Evolutionary conservation across 2,888 invertebrate species (phyloP).

Genomic region (Polietes domitor): DNA sequence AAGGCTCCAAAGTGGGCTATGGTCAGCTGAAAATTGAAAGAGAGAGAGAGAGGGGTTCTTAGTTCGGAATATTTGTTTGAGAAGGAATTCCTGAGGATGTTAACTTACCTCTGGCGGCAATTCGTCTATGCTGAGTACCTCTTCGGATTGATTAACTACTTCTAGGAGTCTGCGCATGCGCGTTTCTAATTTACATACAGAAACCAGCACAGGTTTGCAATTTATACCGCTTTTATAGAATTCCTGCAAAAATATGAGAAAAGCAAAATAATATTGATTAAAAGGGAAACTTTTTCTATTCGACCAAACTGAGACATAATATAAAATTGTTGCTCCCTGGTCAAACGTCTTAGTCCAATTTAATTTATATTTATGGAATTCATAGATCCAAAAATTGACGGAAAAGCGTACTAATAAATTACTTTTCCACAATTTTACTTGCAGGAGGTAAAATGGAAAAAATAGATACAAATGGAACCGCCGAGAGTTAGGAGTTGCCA

Average conservation of each 20-base stretch:
- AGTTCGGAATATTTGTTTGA: background rate
- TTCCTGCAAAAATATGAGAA: conserved; percentile 70
- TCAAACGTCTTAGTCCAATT: too few species aligned
- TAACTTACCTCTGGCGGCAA: conserved; percentile 75
- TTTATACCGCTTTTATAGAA: conserved; percentile 78
- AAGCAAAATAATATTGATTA: background rate
- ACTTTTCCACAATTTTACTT: too few species aligned
- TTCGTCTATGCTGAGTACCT: conserved; percentile 78
- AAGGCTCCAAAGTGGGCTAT: conserved; percentile 77
- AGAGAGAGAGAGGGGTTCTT: background rate
- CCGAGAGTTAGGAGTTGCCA: too few species aligned
- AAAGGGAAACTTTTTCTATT: too few species aligned
- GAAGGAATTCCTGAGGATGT: background rate
- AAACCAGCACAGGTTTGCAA: conserved; percentile 78
- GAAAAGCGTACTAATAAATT: too few species aligned
- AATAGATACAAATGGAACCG: too few species aligned
- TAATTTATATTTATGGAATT: too few species aligned
- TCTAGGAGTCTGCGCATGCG: conserved; percentile 78
- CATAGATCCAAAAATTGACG: too few species aligned
- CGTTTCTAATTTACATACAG: conserved; percentile 80
- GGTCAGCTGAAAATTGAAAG: conserved; percentile 75
- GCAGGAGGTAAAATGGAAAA: too few species aligned
- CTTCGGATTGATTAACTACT: conserved; percentile 79
- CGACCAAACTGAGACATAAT: too few species aligned
- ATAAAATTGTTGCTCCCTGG: too few species aligned